Conservation (phyloP, 2,888 invertebrate species). For the Thera britannica region DNA sequence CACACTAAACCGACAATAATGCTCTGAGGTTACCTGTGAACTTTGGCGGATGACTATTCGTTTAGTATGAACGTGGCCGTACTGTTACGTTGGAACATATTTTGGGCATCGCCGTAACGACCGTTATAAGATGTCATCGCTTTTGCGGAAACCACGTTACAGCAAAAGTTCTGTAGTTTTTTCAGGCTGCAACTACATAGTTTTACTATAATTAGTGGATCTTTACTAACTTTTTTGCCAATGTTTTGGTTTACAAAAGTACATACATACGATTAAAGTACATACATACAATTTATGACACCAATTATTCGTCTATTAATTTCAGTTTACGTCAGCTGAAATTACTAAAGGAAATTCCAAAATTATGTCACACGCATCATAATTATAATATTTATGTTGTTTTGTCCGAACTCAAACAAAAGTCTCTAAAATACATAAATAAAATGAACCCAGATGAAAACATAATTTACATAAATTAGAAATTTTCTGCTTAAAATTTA, state of each 20-base stretch:
- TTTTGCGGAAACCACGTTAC: constrained; percentile 31
- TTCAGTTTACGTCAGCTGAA: no score
- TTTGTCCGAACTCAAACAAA: not conserved
- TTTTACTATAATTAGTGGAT: constrained; percentile 47
- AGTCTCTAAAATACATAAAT: not conserved
- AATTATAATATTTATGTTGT: not conserved
- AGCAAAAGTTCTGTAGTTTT: constrained; percentile 53
- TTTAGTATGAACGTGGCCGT: no score
- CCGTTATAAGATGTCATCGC: not conserved
- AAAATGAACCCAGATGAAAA: constrained; percentile 5
- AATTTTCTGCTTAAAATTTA: constrained; percentile 18
- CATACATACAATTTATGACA: no score
- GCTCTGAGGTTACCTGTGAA: no score
- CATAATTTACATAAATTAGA: constrained; percentile 10
- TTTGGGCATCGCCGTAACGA: not conserved
- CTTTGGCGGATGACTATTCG: no score
- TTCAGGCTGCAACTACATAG: constrained; percentile 45
- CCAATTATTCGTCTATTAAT: no score
- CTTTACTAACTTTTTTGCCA: constrained; percentile 8
- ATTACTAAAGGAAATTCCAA: no score
- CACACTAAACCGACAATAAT: no score
- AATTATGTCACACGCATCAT: not conserved
- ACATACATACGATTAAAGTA: no score
- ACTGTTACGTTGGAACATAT: no score
- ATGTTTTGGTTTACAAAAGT: not conserved